Base-by-base conservation (phyloP, 2,797 vertebrate species). In the Dendrocincla fuliginosa region DNA sequence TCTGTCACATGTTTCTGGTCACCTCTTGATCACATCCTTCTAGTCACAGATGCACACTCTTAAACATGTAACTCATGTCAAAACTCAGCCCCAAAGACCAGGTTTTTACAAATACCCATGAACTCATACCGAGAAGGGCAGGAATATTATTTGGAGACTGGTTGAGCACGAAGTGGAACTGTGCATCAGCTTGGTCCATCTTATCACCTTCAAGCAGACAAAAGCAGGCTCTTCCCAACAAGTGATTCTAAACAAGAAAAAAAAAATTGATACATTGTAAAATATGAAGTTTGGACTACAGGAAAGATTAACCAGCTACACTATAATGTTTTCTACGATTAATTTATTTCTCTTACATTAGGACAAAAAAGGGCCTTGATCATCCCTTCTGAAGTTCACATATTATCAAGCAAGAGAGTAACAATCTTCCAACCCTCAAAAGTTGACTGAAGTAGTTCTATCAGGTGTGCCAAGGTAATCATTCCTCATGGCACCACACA, bases 111-210 rank as follows among this genome's bases (percentile, higher is more conserved):
- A 92, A 90, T 76, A 71, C 15, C 35, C 52, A 87, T 7, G 52
- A 91, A 82, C 18, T 95, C 98, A 96, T 98, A 98, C 99, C 99
- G 2, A 99, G 99, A 91, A 99, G 98, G 47, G 99, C 99, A 83
- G 99, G 99, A 96, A 99, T 99, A 97, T 99, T 99, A 98, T 99
- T 99, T 89, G 99, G 99, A 92, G 99, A 99, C 97, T 99, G 99
- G 96, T 99, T 99, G 83, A 99, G 99, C 82, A 99, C 99, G 41
- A 99, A 99, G 97, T 99, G 99, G 97, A 99, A 99, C 80, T 99
- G 99, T 56, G 99, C 99, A 79, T 99, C 99, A 16, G 99, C 99
- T 91, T 99, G 99, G 97, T 99, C 99, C 99, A 99, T 99, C 98
- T 99, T 99, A 98, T 99, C 99, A 90, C 99, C 99, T 97, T 99